Evolutionary conservation across 2,113 vertebrate species (phyloP).

Genomic region (Macrotus californicus): DNA sequence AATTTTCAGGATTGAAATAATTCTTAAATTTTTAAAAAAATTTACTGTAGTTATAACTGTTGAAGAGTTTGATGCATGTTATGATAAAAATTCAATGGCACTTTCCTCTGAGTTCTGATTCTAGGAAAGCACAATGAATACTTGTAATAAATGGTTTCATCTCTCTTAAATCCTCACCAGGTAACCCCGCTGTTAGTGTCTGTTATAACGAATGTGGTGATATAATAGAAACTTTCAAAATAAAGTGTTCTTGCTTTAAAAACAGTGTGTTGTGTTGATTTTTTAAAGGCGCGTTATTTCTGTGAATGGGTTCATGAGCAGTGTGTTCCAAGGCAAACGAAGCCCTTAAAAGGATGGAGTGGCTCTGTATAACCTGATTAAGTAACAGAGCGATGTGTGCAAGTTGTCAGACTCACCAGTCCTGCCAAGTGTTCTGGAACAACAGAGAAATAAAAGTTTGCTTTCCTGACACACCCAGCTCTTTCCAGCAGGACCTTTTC

Average conservation of each 20-base stretch:
- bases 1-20: background rate
- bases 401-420: background rate
- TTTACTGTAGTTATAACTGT: slow-evolving; percentile 4
- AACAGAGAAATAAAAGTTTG: slow-evolving; percentile 49
- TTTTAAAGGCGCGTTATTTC: slow-evolving; percentile 46
- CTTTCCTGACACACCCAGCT: slow-evolving; percentile 12
- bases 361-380: slow-evolving; percentile 43
- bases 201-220: background rate
- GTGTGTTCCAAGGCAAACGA: slow-evolving; percentile 48
- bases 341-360: slow-evolving; percentile 63
- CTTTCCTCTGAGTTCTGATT: too few species aligned
- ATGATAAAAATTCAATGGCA: slow-evolving; percentile 16
- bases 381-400: slow-evolving; percentile 24
- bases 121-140: slow-evolving; percentile 10
- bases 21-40: background rate
- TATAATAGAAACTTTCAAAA: background rate
- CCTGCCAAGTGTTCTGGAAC: slow-evolving; percentile 42
- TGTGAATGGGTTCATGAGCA: slow-evolving; percentile 63
- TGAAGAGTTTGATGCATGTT: background rate
- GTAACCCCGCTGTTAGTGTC: background rate
- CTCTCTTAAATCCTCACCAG: background rate
- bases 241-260: slow-evolving; percentile 29
- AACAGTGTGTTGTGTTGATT: background rate
- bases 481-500: slow-evolving; percentile 52
- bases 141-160: background rate